A percentile compares a stretch with the other conserved stretches of the same genome.
These are phyloP conservation scores for Psylliodes chrysocephalus DNA, from an alignment of 2,888 invertebrate species.

Conservation along the genomic window DNA sequence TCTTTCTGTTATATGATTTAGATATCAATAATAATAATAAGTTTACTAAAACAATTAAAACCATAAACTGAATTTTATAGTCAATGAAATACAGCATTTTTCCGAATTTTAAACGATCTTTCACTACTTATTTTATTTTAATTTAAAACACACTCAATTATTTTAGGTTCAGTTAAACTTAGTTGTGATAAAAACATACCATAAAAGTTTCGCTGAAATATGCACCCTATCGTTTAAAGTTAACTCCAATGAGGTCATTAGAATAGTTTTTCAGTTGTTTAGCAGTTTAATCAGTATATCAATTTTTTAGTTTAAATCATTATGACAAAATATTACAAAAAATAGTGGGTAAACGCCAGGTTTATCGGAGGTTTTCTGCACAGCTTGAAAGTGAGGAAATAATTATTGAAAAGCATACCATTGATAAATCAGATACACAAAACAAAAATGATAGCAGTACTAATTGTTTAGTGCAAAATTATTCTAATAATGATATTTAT, in stretches of 20 bases:
- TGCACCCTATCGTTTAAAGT: conserved; percentile 8
- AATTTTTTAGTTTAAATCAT: neutral
- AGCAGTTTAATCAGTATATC: neutral
- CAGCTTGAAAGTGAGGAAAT: conserved; percentile 5
- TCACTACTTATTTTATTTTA: too few species aligned
- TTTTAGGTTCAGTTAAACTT: too few species aligned
- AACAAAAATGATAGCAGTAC: too few species aligned
- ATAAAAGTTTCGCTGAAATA: conserved; percentile 18
- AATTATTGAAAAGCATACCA: conserved; percentile 1
- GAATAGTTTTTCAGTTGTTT: neutral
- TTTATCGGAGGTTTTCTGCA: conserved; percentile 4
- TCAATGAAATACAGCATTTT: too few species aligned
- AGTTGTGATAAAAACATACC: conserved; percentile 6
- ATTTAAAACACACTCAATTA: too few species aligned
- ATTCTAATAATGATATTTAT: neutral
- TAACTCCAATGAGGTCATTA: too few species aligned
- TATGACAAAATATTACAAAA: conserved; percentile 17
- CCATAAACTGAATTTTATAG: too few species aligned
- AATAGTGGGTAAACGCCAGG: conserved; percentile 10
- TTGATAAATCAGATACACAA: conserved; percentile 6
- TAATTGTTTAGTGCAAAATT: too few species aligned
- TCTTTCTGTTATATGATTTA: too few species aligned
- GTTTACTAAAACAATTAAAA: too few species aligned
- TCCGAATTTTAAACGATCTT: too few species aligned
- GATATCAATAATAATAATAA: too few species aligned